Evolutionary conservation across 2,888 invertebrate species (phyloP), one percentile per base, ranked within the genome.

Genomic region (Caenorhabditis virilis): DNA sequence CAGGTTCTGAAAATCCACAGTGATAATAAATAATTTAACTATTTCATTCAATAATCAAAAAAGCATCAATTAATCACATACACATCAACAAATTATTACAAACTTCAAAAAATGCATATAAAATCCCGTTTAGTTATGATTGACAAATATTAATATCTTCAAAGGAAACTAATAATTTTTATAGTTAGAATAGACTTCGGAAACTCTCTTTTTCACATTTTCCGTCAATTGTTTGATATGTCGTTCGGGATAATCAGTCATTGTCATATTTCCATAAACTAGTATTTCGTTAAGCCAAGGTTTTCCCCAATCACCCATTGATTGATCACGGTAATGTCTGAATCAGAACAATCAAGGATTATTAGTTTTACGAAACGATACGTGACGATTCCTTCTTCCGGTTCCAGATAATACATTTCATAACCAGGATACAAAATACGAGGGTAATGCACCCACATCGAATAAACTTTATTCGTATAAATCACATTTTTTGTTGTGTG

Each of bases 401-500:
- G 54, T n/a, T 33, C 18, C 33, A 61, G 16, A 23, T 36, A 22
- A 16, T 51, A 20, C 33, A 35, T 20, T 2, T 5, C 1, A 33
- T 55, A 54, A 9, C 51, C 51, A 9, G 42, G 42, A 42, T 42
- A 42, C 3, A 18, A 23, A 3, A 15, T 42, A 3, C 11, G 2
- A 22, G 42, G 42, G 25, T 42, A 42, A 42, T 42, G 42, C 9
- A 25, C 25, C 42, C 42, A 42, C 18, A 20, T 20, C 25, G 16
- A 16, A 13, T 23, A 42, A 6, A 64, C 54, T 38, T 59, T 65
- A 27, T 60, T 53, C 2, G 65, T 55, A 20, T 35, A 36, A 9
- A 60, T 42, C n/a, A 65, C 60, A 18, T 46, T 51, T 41, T 65
- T 65, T n/a, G 39, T 60, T 1, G 65, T 65, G 48, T 65, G 65